These are phyloP conservation scores for Ophioninae sp. DNA, from an alignment of 2,888 invertebrate species.

Conservation along the genomic window DNA sequence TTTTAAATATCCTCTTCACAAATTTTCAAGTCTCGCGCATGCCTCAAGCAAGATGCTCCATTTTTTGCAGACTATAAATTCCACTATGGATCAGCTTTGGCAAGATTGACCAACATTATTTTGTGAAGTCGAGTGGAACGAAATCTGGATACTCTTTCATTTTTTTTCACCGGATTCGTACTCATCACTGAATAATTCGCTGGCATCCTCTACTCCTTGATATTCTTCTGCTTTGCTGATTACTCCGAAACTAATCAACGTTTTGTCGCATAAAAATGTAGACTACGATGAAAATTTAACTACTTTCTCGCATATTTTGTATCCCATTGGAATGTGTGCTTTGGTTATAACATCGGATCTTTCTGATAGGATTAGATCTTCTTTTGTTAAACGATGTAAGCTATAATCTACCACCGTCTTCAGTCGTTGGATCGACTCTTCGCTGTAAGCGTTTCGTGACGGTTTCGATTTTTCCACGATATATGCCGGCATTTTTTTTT, in stretches of 20 bases:
- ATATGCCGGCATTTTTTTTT: too few species aligned
- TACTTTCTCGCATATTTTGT: background rate
- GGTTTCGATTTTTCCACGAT: conserved; percentile 9
- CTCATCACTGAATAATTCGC: background rate
- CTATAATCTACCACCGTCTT: background rate
- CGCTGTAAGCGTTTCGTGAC: background rate
- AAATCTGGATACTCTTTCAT: conserved; percentile 22
- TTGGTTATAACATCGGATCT: conserved; percentile 7
- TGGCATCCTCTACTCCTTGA: conserved; percentile 44
- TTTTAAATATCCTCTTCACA: background rate
- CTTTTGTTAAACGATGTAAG: background rate
- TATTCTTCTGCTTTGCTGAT: conserved; percentile 17
- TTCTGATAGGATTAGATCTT: background rate
- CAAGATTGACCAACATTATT: background rate
- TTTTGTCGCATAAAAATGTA: background rate
- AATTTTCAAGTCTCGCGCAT: background rate
- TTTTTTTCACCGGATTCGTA: conserved; percentile 24
- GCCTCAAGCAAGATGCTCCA: background rate
- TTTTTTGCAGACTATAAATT: background rate
- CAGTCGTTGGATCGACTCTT: too few species aligned
- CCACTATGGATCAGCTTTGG: background rate
- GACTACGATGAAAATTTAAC: background rate
- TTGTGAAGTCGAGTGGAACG: conserved; percentile 4
- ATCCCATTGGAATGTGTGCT: conserved; percentile 30
- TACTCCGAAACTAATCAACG: conserved; percentile 46